Base-by-base conservation (phyloP, 35 echinoderm and acorn worm genomes). In the Stichopus chloronotus region DNA sequence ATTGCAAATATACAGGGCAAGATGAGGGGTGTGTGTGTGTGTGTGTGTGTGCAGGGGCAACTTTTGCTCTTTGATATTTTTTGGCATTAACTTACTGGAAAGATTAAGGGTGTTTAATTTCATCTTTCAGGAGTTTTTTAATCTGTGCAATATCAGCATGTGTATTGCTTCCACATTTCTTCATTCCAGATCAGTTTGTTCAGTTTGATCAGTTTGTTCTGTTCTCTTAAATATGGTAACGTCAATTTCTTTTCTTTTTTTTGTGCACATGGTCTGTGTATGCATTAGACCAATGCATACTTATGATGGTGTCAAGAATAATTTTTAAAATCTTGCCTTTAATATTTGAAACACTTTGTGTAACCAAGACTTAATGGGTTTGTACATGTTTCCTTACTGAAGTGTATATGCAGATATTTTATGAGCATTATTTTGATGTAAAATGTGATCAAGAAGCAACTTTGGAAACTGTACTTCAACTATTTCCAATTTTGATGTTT, bases 341-440 rank as follows among this genome's bases (percentile, higher is more conserved):
- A 19, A 74, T 7, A n/a, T 74, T 14, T 74, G 19, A 16, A 2
- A 74, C 30, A 43, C 30, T 43, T 5, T n/a, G 19, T 74, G 13
- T 74, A 19, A 74, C 14, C 69, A 74, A 20, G 14, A 74, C 69
- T 74, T 74, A 20, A 20, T 74, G 30, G 69, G 69, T 74, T 74
- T 85, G 55, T 58, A 85, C 82, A 85, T 23, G 11, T 85, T 85
- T 43, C 19, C 69, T 74, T 58, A 53, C 58, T 23, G 8, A 58
- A 85, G 55, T 85, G 82, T 85, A 85, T 85, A 85, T 85, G 82
- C 82, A 85, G 82, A 85, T 25, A 58, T 85, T 58, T 58, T 58
- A 85, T 58, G 82, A 84, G 6, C 56, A 85, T 83, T 83, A 83
- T 85, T 85, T 85, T 85, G 82, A 85, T 85, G 82, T 85, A 85